Evolutionary conservation across 1,140 invertebrate species (phyloP).

Genomic region (Drosophila nikananu): DNA sequence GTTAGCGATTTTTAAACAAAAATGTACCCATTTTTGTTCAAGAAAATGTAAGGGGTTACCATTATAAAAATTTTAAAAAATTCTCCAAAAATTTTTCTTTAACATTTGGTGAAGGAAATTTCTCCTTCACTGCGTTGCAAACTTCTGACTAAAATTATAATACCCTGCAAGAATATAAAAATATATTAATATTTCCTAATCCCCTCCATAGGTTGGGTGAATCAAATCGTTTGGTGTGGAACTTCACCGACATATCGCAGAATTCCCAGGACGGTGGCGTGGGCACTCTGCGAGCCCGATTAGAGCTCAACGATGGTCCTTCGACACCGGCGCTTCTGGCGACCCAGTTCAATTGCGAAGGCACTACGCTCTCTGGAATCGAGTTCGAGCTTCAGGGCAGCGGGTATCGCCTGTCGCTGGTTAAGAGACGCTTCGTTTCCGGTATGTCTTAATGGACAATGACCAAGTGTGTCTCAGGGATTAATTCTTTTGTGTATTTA

Average conservation of each 20-base stretch:
- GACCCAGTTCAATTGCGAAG: slow-evolving; percentile 97
- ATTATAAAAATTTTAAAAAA: too few species aligned
- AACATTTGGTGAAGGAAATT: too few species aligned
- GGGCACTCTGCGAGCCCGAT: slow-evolving; percentile 95
- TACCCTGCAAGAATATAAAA: too few species aligned
- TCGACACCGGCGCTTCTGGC: slow-evolving; percentile 93
- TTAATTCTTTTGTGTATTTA: slow-evolving; percentile 36
- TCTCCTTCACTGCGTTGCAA: too few species aligned
- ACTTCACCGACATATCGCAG: slow-evolving; percentile 95
- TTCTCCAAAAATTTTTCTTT: too few species aligned
- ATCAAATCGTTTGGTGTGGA: slow-evolving; percentile 94
- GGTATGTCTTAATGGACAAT: slow-evolving; percentile 87
- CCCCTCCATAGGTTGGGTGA: slow-evolving; percentile 89
- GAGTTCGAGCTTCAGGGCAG: slow-evolving; percentile 95
- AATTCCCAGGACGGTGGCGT: slow-evolving; percentile 95
- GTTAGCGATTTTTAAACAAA: too few species aligned
- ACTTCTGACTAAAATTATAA: too few species aligned
- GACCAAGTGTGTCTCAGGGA: not conserved
- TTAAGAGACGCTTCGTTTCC: slow-evolving; percentile 97
- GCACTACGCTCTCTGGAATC: slow-evolving; percentile 96
- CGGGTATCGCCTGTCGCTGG: slow-evolving; percentile 96
- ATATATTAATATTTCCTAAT: too few species aligned
- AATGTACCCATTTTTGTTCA: too few species aligned
- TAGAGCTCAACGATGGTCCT: slow-evolving; percentile 93
- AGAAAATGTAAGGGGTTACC: too few species aligned